Conservation (phyloP, 2,113 vertebrate species). For the Galemys pyrenaicus region DNA sequence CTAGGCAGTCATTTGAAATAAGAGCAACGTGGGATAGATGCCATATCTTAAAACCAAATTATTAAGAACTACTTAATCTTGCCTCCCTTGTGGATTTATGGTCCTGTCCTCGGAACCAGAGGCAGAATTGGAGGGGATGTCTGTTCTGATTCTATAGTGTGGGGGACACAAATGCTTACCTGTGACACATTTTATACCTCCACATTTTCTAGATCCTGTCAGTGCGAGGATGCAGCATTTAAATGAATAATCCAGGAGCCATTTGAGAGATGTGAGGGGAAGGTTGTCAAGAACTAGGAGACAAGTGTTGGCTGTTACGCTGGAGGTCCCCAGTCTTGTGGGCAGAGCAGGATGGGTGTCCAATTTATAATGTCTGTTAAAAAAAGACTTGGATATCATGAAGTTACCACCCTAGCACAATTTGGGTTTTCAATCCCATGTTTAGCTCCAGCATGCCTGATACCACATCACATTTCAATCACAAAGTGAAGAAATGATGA, state of each 20-base stretch:
- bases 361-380: slow-evolving; percentile 59
- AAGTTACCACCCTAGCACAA: slow-evolving; percentile 48
- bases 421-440: slow-evolving; percentile 73
- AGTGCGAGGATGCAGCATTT: neutral
- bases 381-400: slow-evolving; percentile 66
- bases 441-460: slow-evolving; percentile 73
- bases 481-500: slow-evolving; percentile 72
- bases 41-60: neutral
- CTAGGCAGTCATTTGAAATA: slow-evolving; percentile 1
- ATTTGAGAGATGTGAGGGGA: neutral
- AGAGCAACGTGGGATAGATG: neutral
- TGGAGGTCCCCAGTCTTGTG: neutral
- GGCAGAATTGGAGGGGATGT: neutral
- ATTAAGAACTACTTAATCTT: neutral
- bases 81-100: neutral
- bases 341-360: slow-evolving; percentile 48
- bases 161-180: neutral
- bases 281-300: neutral
- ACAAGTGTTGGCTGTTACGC: slow-evolving; percentile 55
- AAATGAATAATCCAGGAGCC: neutral
- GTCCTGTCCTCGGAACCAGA: neutral
- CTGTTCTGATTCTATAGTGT: neutral
- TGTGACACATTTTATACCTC: neutral
- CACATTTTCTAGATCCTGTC: neutral
- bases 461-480: slow-evolving; percentile 72